Percentiles rank a stretch among this genome's conserved stretches.
phyloP scores from a whole-genome alignment of 2,888 invertebrate genomes.

The Pardosa pseudoannulata region DNA sequence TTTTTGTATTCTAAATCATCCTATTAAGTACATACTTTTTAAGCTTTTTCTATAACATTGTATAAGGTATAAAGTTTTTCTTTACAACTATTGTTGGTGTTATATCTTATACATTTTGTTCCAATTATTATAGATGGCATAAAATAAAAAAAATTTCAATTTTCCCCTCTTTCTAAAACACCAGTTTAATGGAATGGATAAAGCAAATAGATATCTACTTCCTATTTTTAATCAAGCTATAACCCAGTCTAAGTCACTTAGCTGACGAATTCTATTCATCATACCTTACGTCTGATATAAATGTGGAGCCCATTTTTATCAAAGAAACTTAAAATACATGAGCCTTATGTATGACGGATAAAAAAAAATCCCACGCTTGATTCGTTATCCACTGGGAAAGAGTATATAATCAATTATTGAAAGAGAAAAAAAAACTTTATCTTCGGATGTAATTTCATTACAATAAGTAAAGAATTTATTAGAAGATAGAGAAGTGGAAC shows the following conservation, averaged over 20 bases:
- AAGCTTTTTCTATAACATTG: too few relatives aligned
- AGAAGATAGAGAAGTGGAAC: conserved; percentile 12
- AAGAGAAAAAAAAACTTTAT: background rate
- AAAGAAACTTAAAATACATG: background rate
- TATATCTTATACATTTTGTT: too few relatives aligned
- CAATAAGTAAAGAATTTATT: conserved; percentile 67
- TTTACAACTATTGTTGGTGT: too few relatives aligned
- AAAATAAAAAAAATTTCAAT: too few relatives aligned
- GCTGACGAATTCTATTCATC: background rate
- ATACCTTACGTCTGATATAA: background rate
- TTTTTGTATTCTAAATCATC: too few relatives aligned
- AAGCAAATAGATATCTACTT: background rate
- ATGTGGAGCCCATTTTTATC: background rate
- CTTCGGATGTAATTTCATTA: conserved; percentile 52
- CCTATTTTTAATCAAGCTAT: background rate
- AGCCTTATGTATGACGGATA: background rate
- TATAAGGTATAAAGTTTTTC: too few relatives aligned
- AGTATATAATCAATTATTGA: conserved; percentile 39
- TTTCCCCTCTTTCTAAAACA: background rate
- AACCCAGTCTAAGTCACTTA: background rate
- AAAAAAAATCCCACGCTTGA: background rate
- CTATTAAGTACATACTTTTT: too few relatives aligned
- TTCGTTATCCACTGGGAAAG: background rate
- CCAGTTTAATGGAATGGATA: background rate
- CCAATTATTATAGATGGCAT: too few relatives aligned